Percentiles rank a stretch among this genome's conserved stretches.
These are phyloP conservation scores for Alca torda DNA, from an alignment of 2,797 vertebrate species.

Conservation along the genomic window DNA sequence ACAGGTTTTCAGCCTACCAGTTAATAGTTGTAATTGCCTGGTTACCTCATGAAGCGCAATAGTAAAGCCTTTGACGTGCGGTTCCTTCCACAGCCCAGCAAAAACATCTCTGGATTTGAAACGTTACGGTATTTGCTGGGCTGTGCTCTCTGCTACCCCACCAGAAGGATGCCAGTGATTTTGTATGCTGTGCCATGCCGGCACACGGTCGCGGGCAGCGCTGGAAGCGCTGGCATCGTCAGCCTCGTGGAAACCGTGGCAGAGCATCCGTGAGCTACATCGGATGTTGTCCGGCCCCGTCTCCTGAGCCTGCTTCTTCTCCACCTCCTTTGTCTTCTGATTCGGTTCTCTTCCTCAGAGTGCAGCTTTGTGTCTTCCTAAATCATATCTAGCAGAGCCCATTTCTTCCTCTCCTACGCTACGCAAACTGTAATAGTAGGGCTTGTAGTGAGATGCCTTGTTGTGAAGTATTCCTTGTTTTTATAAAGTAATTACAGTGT, in stretches of 20 bases:
- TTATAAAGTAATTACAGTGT: constrained; percentile 39
- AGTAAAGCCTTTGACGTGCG: constrained; percentile 25
- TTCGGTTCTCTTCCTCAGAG: background rate
- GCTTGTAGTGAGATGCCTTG: constrained; percentile 3
- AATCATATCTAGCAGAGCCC: background rate
- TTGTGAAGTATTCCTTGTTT: constrained; percentile 48
- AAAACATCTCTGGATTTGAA: background rate
- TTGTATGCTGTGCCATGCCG: background rate
- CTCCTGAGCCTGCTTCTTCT: background rate
- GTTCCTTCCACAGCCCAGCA: background rate
- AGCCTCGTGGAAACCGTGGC: background rate
- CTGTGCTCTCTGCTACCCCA: background rate
- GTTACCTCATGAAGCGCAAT: constrained; percentile 31
- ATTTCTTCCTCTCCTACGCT: background rate
- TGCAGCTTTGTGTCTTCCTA: background rate
- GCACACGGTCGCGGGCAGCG: background rate
- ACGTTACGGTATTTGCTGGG: background rate
- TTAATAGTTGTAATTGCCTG: constrained; percentile 53
- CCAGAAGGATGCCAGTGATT: background rate
- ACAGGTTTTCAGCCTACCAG: constrained; percentile 2
- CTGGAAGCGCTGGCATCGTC: background rate
- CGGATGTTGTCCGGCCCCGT: rapidly evolving
- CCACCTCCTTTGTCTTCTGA: constrained; percentile 14
- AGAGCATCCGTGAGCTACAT: background rate
- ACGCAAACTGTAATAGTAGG: background rate